Evolutionary conservation across 2,888 invertebrate species (phyloP).

Genomic region (Drosophila meridiana): DNA sequence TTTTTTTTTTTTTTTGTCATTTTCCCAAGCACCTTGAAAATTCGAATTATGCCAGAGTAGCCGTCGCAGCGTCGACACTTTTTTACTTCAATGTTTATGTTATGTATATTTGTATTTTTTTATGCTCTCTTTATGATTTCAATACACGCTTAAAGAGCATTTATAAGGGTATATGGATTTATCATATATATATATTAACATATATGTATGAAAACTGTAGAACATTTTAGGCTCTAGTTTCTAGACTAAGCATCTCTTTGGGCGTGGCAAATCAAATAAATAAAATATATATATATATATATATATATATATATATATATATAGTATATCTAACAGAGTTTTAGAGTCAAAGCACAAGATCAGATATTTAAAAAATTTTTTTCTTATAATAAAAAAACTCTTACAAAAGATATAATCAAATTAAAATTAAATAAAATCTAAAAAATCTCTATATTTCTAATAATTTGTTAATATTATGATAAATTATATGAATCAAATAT

Average conservation of each 20-base stretch:
- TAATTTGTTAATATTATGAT: no score
- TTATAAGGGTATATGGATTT: background rate
- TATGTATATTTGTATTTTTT: background rate
- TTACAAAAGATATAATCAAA: no score
- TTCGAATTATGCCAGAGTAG: background rate
- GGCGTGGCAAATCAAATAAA: no score
- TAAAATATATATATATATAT: no score
- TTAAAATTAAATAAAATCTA: no score
- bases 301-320: no score
- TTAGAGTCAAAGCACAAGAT: background rate
- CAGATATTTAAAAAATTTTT: no score
- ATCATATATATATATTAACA: background rate
- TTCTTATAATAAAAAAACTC: no score
- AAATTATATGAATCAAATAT: no score
- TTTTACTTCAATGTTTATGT: constrained; percentile 11
- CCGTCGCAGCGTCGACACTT: constrained; percentile 18
- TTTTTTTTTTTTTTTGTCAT: background rate
- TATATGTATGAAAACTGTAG: background rate
- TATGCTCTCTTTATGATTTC: background rate
- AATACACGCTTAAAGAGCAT: background rate
- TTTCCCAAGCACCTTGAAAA: constrained; percentile 16
- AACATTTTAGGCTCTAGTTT: background rate
- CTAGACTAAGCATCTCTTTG: no score
- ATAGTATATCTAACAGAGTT: background rate
- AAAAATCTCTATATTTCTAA: no score